These are phyloP conservation scores for Verasper variegatus DNA, from an alignment of 2,113 vertebrate genomes.

Conservation along the genomic window DNA sequence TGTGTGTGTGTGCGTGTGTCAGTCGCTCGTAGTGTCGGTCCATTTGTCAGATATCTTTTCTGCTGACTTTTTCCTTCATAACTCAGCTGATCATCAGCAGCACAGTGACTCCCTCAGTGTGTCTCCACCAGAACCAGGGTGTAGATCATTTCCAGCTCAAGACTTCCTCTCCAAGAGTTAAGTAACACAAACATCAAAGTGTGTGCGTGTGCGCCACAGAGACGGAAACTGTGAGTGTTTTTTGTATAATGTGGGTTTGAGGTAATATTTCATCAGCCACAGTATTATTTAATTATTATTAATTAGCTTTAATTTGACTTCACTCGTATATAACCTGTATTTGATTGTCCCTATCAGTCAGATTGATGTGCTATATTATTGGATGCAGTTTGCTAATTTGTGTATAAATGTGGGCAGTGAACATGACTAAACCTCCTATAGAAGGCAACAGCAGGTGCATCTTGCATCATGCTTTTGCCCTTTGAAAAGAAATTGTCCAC, in stretches of 20 bases:
- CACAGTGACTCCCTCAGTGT: no score
- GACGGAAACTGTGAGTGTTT: no score
- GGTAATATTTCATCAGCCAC: background rate
- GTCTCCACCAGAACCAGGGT: no score
- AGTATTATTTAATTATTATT: no score
- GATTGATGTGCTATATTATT: background rate
- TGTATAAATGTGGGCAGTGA: background rate
- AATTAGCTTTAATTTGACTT: background rate
- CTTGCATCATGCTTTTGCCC: conserved; percentile 70
- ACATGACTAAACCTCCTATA: conserved; percentile 24
- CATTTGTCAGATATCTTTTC: no score
- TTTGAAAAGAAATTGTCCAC: conserved; percentile 57
- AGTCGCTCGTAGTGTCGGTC: no score
- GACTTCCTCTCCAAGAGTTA: no score
- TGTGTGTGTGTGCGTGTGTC: background rate
- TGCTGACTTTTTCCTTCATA: no score
- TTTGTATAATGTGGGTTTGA: background rate
- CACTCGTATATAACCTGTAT: background rate
- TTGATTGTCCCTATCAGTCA: background rate
- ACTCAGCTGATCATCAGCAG: no score
- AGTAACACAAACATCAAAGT: no score
- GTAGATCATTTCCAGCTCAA: no score
- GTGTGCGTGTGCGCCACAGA: no score
- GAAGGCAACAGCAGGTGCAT: conserved; percentile 57
- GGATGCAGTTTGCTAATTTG: background rate